A percentile compares a stretch with the other conserved stretches of the same genome.
Conservation (phyloP, 2,797 vertebrate genomes). For the Oreochromis grahami region DNA sequence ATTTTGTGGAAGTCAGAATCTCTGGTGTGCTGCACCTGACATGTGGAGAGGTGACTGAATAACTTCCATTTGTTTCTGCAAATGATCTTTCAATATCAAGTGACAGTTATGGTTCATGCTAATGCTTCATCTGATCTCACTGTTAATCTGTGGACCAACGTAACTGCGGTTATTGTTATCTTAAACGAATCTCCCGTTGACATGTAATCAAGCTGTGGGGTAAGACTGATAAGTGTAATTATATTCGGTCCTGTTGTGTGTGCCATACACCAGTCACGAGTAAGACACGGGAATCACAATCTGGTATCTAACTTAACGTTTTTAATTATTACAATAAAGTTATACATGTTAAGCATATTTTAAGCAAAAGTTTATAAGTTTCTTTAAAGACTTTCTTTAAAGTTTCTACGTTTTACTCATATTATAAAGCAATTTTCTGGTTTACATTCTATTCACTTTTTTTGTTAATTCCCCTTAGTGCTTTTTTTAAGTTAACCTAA, state of each 20-base stretch:
- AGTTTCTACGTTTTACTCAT: neutral
- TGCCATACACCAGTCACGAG: neutral
- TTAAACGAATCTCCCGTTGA: neutral
- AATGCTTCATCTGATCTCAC: neutral
- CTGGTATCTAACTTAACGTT: neutral
- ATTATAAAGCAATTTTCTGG: neutral
- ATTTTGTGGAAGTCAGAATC: slow-evolving; percentile 1
- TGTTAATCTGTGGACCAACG: neutral
- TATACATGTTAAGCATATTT: neutral
- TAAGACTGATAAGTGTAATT: neutral
- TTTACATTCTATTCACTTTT: neutral
- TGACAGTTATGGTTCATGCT: neutral
- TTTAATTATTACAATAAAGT: neutral
- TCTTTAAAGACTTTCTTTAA: neutral
- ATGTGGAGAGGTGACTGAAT: neutral
- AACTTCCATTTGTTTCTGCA: neutral
- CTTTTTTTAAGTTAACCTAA: neutral
- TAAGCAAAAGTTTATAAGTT: neutral
- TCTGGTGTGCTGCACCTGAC: slow-evolving; percentile 57
- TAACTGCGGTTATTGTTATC: neutral
- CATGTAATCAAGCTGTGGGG: neutral
- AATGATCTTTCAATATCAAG: neutral
- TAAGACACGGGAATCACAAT: neutral
- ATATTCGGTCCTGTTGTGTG: neutral
- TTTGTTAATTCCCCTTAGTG: neutral